Evolutionary conservation across 2,888 invertebrate species (phyloP).

Genomic region (Neoascia interrupta): DNA sequence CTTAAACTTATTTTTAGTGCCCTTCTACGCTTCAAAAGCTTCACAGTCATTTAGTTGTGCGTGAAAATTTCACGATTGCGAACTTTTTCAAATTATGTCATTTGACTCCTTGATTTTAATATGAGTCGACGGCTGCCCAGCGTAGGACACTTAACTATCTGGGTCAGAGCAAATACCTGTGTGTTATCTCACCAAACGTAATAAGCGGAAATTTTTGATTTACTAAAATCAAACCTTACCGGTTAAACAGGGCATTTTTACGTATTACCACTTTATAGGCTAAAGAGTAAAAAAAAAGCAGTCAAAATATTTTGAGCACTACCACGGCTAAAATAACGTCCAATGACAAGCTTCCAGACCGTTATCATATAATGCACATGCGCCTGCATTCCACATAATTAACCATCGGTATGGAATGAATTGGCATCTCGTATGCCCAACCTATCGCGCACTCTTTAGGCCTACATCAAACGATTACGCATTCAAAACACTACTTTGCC

Average conservation of each 20-base stretch:
- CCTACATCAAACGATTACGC: slow-evolving; percentile 56
- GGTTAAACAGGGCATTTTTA: slow-evolving; percentile 10
- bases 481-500: slow-evolving; percentile 47
- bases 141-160: too few species aligned
- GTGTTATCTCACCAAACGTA: too few species aligned
- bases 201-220: background rate
- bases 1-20: too few species aligned
- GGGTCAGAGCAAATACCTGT: background rate
- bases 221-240: background rate
- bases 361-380: slow-evolving; percentile 66
- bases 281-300: background rate
- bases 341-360: slow-evolving; percentile 49
- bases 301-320: too few species aligned
- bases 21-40: too few species aligned
- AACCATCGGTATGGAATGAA: slow-evolving; percentile 42
- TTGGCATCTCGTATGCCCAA: slow-evolving; percentile 54
- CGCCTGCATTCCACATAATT: slow-evolving; percentile 51
- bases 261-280: background rate
- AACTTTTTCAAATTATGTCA: too few species aligned
- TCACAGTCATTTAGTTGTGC: too few species aligned
- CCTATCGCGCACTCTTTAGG: slow-evolving; percentile 48
- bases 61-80: too few species aligned
- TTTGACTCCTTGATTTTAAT: too few species aligned
- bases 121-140: too few species aligned
- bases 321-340: too few species aligned